Percentiles rank a stretch among this genome's conserved stretches.
Conservation (phyloP, 1,140 invertebrate species). For the Pseudachorutes palmiensis region DNA sequence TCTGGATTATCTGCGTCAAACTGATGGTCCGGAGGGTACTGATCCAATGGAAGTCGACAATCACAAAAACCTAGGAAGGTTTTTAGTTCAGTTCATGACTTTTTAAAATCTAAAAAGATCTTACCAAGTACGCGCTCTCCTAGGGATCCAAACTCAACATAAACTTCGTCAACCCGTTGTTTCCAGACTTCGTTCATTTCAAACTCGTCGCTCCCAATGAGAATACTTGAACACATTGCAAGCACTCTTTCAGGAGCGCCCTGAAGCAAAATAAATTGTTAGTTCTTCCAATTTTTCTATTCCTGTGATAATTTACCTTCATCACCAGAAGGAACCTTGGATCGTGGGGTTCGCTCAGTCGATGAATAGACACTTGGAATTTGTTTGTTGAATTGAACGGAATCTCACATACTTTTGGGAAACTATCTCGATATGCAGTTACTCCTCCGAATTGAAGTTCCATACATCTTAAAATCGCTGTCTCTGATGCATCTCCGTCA, state of each 20-base stretch:
- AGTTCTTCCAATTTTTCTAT: neutral
- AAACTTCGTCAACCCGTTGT: slow-evolving; percentile 61
- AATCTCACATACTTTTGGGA: slow-evolving; percentile 71
- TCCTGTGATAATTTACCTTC: slow-evolving; percentile 39
- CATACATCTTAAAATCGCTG: slow-evolving; percentile 68
- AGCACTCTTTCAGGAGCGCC: slow-evolving; percentile 85
- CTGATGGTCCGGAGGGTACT: slow-evolving; percentile 48
- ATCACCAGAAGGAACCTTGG: slow-evolving; percentile 34
- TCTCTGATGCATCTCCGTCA: slow-evolving; percentile 71
- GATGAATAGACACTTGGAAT: slow-evolving; percentile 66
- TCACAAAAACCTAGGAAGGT: slow-evolving; percentile 50
- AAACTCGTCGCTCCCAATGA: slow-evolving; percentile 57
- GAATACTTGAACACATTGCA: slow-evolving; percentile 63
- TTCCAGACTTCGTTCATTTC: slow-evolving; percentile 53
- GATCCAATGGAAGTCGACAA: slow-evolving; percentile 45
- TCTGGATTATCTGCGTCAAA: slow-evolving; percentile 53
- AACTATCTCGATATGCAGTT: slow-evolving; percentile 49
- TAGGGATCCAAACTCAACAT: slow-evolving; percentile 67
- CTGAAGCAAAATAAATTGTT: slow-evolving; percentile 42
- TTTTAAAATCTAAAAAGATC: slow-evolving; percentile 11
- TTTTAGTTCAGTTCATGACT: neutral
- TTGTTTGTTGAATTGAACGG: slow-evolving; percentile 82
- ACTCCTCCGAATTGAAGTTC: slow-evolving; percentile 58
- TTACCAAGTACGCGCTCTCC: slow-evolving; percentile 69
- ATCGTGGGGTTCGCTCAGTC: slow-evolving; percentile 48